These are phyloP conservation scores for Onychostruthus taczanowskii DNA, from an alignment of 2,113 vertebrate species.

Conservation along the genomic window DNA sequence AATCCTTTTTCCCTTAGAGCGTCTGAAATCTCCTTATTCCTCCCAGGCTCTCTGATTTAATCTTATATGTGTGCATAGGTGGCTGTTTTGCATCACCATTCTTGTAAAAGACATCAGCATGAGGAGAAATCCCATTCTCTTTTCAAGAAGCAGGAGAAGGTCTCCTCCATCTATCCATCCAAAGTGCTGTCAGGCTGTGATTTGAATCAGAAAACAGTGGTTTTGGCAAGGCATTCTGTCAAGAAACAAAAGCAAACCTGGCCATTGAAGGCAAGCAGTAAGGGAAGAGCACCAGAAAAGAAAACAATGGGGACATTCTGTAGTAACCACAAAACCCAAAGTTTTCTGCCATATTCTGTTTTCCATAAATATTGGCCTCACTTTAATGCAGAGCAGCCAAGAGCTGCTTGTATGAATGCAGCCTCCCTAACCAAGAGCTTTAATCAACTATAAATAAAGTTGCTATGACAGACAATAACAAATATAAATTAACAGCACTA, in stretches of 20 bases:
- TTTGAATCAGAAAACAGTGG: constrained; percentile 6
- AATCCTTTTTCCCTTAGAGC: neutral
- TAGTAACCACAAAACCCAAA: constrained; percentile 39
- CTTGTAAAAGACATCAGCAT: neutral
- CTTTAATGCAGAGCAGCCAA: constrained; percentile 21
- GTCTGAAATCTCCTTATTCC: neutral
- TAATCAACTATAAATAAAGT: constrained; percentile 23
- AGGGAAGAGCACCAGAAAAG: neutral
- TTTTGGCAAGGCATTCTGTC: neutral
- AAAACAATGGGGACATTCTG: constrained; percentile 51
- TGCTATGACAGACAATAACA: constrained; percentile 3
- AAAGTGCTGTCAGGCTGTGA: neutral
- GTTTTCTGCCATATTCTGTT: constrained; percentile 47
- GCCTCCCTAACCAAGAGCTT: neutral
- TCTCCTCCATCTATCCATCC: neutral
- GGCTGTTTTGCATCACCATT: neutral
- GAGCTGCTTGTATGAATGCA: constrained; percentile 4
- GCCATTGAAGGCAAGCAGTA: neutral
- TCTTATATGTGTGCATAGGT: neutral
- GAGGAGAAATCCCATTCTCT: neutral
- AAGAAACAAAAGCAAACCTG: constrained; percentile 50
- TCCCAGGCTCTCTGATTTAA: neutral
- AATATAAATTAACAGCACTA: neutral
- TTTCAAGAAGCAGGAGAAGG: neutral
- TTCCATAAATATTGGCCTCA: constrained; percentile 22